Base-by-base conservation (phyloP, 2,113 vertebrate genomes). In the Phocoena phocoena region DNA sequence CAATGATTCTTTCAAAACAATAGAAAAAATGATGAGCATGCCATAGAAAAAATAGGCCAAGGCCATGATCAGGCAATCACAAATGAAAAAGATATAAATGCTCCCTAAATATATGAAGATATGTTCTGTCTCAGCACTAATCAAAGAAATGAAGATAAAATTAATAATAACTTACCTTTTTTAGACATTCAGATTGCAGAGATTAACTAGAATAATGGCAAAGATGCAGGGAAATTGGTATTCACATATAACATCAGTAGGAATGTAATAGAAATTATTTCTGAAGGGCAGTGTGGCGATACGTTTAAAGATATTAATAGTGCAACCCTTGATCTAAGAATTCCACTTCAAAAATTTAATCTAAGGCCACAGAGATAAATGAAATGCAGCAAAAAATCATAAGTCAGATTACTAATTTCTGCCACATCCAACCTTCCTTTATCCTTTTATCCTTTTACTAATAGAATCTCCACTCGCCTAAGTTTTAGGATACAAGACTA, bases 91-190 rank as follows among this genome's bases (percentile, higher is more conserved):
- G 58, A 76, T 41, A 4, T 12, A 79, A 96, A 90, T 63, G 63
- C 47, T 8, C 21, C 28, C 13, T 50, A 71, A 88, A 63, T 79
- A 85, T 85, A 74, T 74, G 31, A 93, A 86, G 44, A 38, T 65
- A 58, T 63, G 28, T 71, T 81, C 87, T 74, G 20, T 58, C 55
- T 18, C 82, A 86, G n/a, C 20, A 81, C 58, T 81, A 74, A 81
- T 74, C 33, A 94, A 91, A 74, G 44, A 81, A 87, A 87, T n/a
- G 17, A 81, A 91, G 90, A 87, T 74, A 41, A 90, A 67, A 90
- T 87, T 50, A 74, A 91, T 60, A 87, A 71, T 38, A 67, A 73
- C 33, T 68, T 74, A 65, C 20, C 25, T 47, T 47, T 60, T 90
- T 60, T 50, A 55, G 50, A 70, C 41, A 53, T 50, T 83, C 13